These are phyloP conservation scores for Diplodus puntazzo DNA, from an alignment of 2,797 vertebrate genomes.

Conservation along the genomic window DNA sequence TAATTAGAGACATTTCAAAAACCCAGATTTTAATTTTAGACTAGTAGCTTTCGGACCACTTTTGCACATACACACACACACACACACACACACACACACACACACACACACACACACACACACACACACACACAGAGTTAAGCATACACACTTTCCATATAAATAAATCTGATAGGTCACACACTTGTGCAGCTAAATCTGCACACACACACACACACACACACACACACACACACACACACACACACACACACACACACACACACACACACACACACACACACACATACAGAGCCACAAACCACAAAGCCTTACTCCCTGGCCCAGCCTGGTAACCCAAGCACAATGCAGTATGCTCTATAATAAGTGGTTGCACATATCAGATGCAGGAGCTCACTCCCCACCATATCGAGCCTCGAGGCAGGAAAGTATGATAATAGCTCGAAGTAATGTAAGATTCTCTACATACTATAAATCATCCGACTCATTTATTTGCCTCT, in stretches of 20 bases:
- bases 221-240: constrained; percentile 55
- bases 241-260: constrained; percentile 36
- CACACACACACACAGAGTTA: constrained; percentile 42
- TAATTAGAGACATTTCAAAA: constrained; percentile 90
- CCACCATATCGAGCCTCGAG: constrained; percentile 50
- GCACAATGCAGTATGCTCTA: constrained; percentile 80
- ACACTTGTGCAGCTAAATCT: constrained; percentile 70
- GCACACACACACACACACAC: neutral
- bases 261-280: constrained; percentile 30
- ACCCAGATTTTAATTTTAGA: constrained; percentile 90
- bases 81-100: constrained; percentile 36
- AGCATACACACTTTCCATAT: constrained; percentile 75
- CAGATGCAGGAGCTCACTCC: constrained; percentile 69
- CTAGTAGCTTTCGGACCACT: constrained; percentile 79
- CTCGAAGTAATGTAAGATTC: constrained; percentile 47
- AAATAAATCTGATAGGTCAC: constrained; percentile 80
- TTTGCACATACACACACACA: constrained; percentile 35
- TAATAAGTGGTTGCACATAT: constrained; percentile 80
- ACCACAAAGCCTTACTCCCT: constrained; percentile 77
- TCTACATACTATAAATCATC: constrained; percentile 38
- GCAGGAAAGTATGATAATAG: constrained; percentile 58
- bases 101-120: constrained; percentile 35
- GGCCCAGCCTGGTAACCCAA: constrained; percentile 76
- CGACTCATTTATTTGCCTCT: constrained; percentile 42
- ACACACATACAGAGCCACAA: constrained; percentile 67